Percentiles rank a stretch among this genome's conserved stretches.
phyloP scores from a whole-genome alignment of 2,113 vertebrate species.

The Mobula birostris region DNA sequence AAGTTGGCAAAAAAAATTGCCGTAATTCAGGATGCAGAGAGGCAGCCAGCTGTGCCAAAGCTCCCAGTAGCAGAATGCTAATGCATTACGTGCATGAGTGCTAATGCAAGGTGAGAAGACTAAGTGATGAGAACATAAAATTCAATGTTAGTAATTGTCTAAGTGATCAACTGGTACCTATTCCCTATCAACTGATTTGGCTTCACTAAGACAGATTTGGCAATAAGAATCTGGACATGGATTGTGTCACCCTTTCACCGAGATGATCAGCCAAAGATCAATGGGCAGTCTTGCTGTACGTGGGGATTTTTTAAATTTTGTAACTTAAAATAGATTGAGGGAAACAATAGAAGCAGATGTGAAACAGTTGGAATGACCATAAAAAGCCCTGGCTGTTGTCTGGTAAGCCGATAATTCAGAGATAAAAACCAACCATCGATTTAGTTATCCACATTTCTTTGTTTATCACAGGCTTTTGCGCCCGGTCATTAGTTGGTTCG shows the following conservation, averaged over 20 bases:
- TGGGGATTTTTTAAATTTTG: too few relatives aligned
- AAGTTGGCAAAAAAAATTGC: background rate
- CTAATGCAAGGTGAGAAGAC: too few relatives aligned
- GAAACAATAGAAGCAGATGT: background rate
- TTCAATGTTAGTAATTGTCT: background rate
- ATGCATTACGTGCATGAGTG: too few relatives aligned
- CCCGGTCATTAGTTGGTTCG: background rate
- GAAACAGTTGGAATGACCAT: background rate
- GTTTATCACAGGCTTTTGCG: background rate
- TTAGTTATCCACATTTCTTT: background rate
- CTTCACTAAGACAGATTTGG: background rate
- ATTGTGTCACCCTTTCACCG: too few relatives aligned
- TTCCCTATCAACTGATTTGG: background rate
- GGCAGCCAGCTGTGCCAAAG: background rate
- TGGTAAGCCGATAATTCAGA: background rate
- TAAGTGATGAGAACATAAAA: background rate
- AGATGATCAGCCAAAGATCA: too few relatives aligned
- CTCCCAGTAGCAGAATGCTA: too few relatives aligned
- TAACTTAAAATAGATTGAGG: background rate
- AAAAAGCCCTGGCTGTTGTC: background rate
- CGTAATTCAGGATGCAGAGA: background rate
- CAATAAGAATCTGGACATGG: background rate
- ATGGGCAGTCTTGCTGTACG: too few relatives aligned
- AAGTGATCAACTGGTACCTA: background rate
- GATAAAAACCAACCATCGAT: background rate